These are phyloP conservation scores for Micrasema minimum DNA, from an alignment of 1,140 invertebrate species.

Conservation along the genomic window DNA sequence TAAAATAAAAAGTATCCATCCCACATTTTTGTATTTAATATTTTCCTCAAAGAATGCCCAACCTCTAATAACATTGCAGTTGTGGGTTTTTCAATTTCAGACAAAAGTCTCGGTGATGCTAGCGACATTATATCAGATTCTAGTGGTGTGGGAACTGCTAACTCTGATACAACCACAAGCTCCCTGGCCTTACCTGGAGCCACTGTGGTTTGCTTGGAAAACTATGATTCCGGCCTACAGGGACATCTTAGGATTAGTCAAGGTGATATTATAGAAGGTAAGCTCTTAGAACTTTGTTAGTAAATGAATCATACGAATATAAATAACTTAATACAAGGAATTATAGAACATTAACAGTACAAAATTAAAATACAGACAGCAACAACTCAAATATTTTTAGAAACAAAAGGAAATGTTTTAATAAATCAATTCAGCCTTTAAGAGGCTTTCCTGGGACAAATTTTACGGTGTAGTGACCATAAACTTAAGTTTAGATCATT, in stretches of 20 bases:
- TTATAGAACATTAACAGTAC: too few relatives aligned
- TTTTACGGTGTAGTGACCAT: too few relatives aligned
- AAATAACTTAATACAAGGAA: too few relatives aligned
- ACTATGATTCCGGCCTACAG: conserved; percentile 77
- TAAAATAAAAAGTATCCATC: neutral
- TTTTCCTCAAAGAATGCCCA: conserved; percentile 12
- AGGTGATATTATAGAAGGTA: conserved; percentile 93
- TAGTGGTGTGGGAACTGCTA: conserved; percentile 88
- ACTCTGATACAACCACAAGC: conserved; percentile 84
- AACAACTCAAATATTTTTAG: conserved; percentile 3
- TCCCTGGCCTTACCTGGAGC: conserved; percentile 82
- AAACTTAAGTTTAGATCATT: too few relatives aligned
- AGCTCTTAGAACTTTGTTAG: too few relatives aligned
- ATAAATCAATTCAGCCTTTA: too few relatives aligned
- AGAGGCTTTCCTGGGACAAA: too few relatives aligned
- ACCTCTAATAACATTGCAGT: conserved; percentile 53
- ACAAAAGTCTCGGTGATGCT: conserved; percentile 87
- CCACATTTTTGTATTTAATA: conserved; percentile 7
- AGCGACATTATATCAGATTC: conserved; percentile 92
- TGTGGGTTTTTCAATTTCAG: conserved; percentile 68
- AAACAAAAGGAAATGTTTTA: too few relatives aligned
- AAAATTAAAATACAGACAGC: neutral
- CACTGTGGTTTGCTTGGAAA: conserved; percentile 88
- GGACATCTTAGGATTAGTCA: conserved; percentile 84
- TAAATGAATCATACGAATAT: too few relatives aligned